Evolutionary conservation across 2,113 vertebrate species (phyloP), one percentile per base, ranked within the genome.

Genomic region (Leptobrachium leishanense): DNA sequence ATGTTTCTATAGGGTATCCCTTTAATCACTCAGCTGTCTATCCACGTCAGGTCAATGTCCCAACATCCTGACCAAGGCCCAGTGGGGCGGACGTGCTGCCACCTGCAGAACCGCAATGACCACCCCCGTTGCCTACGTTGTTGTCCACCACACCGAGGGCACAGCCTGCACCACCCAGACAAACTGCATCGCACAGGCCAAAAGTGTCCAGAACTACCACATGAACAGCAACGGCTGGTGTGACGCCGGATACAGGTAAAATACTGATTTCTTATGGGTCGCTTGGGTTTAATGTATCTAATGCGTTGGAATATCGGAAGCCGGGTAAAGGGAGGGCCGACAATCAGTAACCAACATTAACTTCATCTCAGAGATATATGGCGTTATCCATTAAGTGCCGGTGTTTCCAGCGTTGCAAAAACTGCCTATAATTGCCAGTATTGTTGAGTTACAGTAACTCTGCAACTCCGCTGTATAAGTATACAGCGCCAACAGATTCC

Each of bases 191-290:
- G 31, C 39, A 0, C 68, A 77, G 40, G 57, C 40, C 2, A 76
- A 39, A 39, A 55, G 8, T 0, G 20, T 64, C 2, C 82, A 83
- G 50, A 42, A 77, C 4, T 81, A 63, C 40, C 82, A 83, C 15
- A 64, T 90, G 89, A 82, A 65, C 0, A 54, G 83, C 1, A 87
- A 85, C 20, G 9, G 12, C 7, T 93, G 91, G 43, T 86, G 88
- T 68, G 91, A 94, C 78, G 89, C 92, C 39, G 92, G 90, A 59
- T 94, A 94, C 76, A 93, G 90, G 92, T 94, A 69, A 89, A 90
- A 5, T 43, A 4, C 5, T 12, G 57, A 11, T 20, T 50, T 65
- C 6, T 10, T 5, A 31, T 31, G 20, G 20, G 20, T 31, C 20
- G 20, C 20, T 31, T 31, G 20, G 20, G 20, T 31, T 31, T 31